phyloP scores from a whole-genome alignment of 2,113 vertebrate genomes.

The Noturus placidus region DNA sequence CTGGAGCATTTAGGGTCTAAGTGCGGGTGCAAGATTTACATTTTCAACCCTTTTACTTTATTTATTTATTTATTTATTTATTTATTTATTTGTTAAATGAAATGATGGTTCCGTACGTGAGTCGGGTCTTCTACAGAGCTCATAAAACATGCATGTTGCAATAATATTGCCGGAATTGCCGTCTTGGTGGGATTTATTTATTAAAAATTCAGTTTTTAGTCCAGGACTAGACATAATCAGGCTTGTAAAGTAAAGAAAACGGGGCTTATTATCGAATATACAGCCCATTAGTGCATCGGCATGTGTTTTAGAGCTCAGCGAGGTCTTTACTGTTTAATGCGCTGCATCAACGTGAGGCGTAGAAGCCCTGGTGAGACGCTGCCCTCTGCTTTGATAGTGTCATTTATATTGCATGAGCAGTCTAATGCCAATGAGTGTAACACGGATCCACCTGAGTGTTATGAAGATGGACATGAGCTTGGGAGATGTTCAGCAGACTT shows the following conservation, averaged over 20 bases:
- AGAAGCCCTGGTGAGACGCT: slow-evolving; percentile 59
- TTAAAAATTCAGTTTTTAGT: slow-evolving; percentile 6
- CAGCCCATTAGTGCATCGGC: slow-evolving; percentile 32
- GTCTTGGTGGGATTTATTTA: background rate
- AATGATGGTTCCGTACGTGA: too few species aligned
- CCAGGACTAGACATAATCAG: background rate
- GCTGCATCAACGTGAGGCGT: slow-evolving; percentile 53
- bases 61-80: background rate
- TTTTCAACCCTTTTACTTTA: background rate
- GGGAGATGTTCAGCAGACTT: slow-evolving; percentile 69
- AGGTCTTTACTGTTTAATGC: slow-evolving; percentile 53
- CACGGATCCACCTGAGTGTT: slow-evolving; percentile 66
- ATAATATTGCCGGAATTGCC: background rate
- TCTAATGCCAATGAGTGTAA: slow-evolving; percentile 73
- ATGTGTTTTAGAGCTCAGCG: slow-evolving; percentile 12
- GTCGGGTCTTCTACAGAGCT: background rate
- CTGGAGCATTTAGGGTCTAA: background rate
- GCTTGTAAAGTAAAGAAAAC: slow-evolving; percentile 8
- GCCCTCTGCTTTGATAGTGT: slow-evolving; percentile 68
- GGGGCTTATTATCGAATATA: slow-evolving; percentile 14
- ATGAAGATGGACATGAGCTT: slow-evolving; percentile 63
- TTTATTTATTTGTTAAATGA: background rate
- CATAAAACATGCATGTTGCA: background rate
- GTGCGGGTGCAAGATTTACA: background rate
- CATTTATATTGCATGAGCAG: slow-evolving; percentile 75